Percentiles rank a stretch among this genome's conserved stretches.
Conservation (phyloP, 1,140 invertebrate genomes). For the Drosophila bipectinata region DNA sequence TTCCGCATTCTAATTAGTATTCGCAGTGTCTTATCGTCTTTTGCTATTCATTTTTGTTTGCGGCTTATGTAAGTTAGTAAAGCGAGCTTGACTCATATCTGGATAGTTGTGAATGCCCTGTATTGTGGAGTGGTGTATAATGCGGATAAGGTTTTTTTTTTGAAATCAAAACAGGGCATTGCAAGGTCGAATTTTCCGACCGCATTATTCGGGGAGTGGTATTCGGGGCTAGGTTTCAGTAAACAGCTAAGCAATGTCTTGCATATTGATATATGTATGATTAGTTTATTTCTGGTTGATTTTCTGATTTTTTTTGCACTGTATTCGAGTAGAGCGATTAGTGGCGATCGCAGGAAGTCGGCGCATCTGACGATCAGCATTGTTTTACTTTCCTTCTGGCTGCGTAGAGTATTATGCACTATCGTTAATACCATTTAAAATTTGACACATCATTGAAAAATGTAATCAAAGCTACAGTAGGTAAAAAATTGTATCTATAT, state of each 20-base stretch:
- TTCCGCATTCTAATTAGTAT: constrained; percentile 62
- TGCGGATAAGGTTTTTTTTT: neutral
- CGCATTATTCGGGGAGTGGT: neutral
- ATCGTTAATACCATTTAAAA: constrained; percentile 74
- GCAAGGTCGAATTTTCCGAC: constrained; percentile 28
- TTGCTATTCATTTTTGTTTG: constrained; percentile 51
- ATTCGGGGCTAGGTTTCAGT: constrained; percentile 10
- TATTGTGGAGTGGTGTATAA: neutral
- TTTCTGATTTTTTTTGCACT: constrained; percentile 32
- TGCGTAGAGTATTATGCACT: constrained; percentile 52
- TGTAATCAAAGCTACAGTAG: constrained; percentile 81
- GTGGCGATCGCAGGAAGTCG: constrained; percentile 63
- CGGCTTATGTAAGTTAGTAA: constrained; percentile 33
- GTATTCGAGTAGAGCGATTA: constrained; percentile 37
- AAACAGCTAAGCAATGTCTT: constrained; percentile 40
- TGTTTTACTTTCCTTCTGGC: constrained; percentile 18
- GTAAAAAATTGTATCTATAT: constrained; percentile 78
- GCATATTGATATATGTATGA: constrained; percentile 43
- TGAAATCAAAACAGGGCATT: constrained; percentile 7
- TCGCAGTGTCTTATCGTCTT: constrained; percentile 42
- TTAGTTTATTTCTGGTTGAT: constrained; percentile 29
- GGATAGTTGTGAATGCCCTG: constrained; percentile 22
- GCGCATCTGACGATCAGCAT: constrained; percentile 39
- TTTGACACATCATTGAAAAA: constrained; percentile 82
- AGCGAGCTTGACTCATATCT: constrained; percentile 34